A percentile compares a stretch with the other conserved stretches of the same genome.
Conservation (phyloP, 1,140 invertebrate genomes). For the Listronotus oregonensis region DNA sequence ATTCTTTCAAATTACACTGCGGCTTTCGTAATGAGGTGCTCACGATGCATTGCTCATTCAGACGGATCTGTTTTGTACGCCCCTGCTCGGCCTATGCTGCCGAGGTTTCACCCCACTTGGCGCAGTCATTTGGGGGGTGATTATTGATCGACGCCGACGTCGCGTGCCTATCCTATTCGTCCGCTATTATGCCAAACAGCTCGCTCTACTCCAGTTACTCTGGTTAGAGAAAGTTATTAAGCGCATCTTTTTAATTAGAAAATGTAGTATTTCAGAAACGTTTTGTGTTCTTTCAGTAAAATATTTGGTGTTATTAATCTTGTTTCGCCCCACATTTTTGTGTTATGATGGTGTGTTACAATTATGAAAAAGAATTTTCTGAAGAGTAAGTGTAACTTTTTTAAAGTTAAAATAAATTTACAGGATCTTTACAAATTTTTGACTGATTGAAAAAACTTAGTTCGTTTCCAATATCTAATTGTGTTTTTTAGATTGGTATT, state of each 20-base stretch:
- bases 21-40: no score
- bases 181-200: background rate
- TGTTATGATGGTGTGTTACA: conserved; percentile 40
- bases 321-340: background rate
- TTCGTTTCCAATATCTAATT: no score
- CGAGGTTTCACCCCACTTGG: conserved; percentile 21
- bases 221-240: conserved; percentile 3
- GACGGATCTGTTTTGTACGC: no score
- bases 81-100: background rate
- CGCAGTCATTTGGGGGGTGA: conserved; percentile 9
- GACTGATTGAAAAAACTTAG: no score
- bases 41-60: no score
- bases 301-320: background rate
- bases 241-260: no score
- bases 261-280: background rate
- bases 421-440: background rate
- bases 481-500: no score
- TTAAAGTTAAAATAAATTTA: conserved; percentile 7
- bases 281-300: background rate
- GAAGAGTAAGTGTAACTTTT: conserved; percentile 26
- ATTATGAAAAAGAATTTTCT: conserved; percentile 31
- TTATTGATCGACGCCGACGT: conserved; percentile 24
- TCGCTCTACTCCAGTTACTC: background rate
- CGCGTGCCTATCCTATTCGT: conserved; percentile 5
- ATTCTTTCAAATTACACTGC: no score